Evolutionary conservation across 2,888 invertebrate genomes (phyloP).

Genomic region (Flexamia atlantica): DNA sequence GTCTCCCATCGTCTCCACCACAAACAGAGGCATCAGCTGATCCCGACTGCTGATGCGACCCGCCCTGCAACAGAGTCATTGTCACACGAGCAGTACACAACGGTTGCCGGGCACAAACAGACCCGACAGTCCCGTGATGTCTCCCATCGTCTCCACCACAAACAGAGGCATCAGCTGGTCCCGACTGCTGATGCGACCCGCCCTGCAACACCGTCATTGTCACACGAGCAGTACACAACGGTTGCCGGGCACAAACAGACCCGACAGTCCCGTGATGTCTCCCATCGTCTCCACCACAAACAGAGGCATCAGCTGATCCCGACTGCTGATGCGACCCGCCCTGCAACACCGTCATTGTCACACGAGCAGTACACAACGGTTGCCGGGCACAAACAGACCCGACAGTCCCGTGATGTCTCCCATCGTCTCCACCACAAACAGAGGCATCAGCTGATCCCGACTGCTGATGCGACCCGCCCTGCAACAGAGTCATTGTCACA

Average conservation of each 20-base stretch:
- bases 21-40: conserved; percentile 88
- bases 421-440: conserved; percentile 89
- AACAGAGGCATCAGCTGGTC: conserved; percentile 89
- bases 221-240: conserved; percentile 79
- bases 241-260: conserved; percentile 90
- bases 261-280: conserved; percentile 86
- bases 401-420: conserved; percentile 86
- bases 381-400: conserved; percentile 90
- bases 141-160: conserved; percentile 87
- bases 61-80: conserved; percentile 12
- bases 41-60: conserved; percentile 76
- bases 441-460: conserved; percentile 87
- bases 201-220: conserved; percentile 11
- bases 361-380: conserved; percentile 83
- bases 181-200: conserved; percentile 72
- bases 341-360: conserved; percentile 11
- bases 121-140: conserved; percentile 88
- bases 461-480: conserved; percentile 56
- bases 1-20: conserved; percentile 86
- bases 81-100: no score
- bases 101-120: conserved; percentile 87
- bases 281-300: conserved; percentile 89
- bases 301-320: conserved; percentile 88
- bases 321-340: conserved; percentile 46
- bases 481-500: no score